phyloP scores from a whole-genome alignment of 2,888 invertebrate species.

The Steinernema carpocapsae region DNA sequence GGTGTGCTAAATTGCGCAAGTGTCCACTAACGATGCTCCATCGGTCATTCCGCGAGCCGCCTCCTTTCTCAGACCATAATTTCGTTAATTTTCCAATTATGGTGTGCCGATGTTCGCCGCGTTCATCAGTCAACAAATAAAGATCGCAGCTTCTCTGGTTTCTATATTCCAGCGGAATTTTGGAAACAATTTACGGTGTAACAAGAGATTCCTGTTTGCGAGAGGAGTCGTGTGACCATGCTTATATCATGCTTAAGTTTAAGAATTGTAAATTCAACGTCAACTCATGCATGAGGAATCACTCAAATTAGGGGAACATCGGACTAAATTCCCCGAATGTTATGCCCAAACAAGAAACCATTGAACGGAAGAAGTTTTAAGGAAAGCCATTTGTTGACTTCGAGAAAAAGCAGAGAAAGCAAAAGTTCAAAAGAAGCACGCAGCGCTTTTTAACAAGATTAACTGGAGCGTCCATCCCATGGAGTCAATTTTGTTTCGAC shows the following conservation, averaged over 20 bases:
- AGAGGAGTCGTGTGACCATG: too few species aligned
- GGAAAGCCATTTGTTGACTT: too few species aligned
- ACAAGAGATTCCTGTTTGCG: too few species aligned
- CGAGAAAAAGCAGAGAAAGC: too few species aligned
- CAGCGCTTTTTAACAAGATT: neutral
- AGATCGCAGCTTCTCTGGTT: neutral
- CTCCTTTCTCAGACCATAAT: slow-evolving; percentile 2
- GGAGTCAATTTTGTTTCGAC: slow-evolving; percentile 2
- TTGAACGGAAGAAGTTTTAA: too few species aligned
- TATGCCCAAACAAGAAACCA: too few species aligned
- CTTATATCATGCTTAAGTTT: too few species aligned
- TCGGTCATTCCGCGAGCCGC: slow-evolving; percentile 16
- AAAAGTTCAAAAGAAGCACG: too few species aligned
- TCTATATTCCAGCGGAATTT: neutral
- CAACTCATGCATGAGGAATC: neutral
- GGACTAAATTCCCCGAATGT: too few species aligned
- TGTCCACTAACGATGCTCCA: slow-evolving; percentile 29
- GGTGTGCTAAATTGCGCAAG: slow-evolving; percentile 9
- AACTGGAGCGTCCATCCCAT: slow-evolving; percentile 7
- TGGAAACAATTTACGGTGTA: too few species aligned
- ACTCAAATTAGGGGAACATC: too few species aligned
- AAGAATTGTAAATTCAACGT: too few species aligned
- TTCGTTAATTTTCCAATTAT: slow-evolving; percentile 30
- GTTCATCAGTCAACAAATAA: neutral
- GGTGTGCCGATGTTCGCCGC: neutral